Base-by-base conservation (phyloP, 2,113 vertebrate species). In the Chinchilla lanigera region DNA sequence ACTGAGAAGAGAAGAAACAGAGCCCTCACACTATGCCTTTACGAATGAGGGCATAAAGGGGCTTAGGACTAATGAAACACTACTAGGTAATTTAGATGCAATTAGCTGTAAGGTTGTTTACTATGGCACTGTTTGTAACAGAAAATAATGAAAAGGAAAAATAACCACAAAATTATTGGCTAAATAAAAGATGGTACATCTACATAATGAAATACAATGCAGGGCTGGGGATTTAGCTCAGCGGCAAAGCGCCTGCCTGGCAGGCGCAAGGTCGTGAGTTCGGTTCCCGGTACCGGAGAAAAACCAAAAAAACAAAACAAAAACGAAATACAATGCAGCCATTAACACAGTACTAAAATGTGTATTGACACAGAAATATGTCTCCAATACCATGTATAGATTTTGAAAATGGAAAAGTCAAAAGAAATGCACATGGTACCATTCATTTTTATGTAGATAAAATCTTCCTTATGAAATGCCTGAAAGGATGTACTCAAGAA, bases 321-420 rank as follows among this genome's bases (percentile, higher is more conserved):
- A n/a, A 60, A 20, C 38, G 65, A 96, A 95, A 92, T 89, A 81
- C 26, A 94, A 73, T 0, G 12, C 20, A 67, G 16, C 38, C n/a
- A 78, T 78, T 86, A 93, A 83, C 41, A 94, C 50, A 75, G 41
- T 44, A 38, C 22, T 78, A 95, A 93, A 63, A 54, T 65, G 81
- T 41, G 75, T 90, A 71, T 4, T 86, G 54, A 96, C n/a, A 81
- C 6, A 71, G 83, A 91, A 95, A 50, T 90, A 93, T 28, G 63
- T 58, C 52, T 93, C 38, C 4, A 8, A 9, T 14, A 80, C 44
- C 16, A 7, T 47, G 30, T 58, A 67, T 0, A 93, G 69, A 58
- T 63, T 65, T 54, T 88, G 26, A 94, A 97, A 97, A 91, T 54
- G 4, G 63, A 90, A 87, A 14, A 87, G 54, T 71, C 52, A 80